phyloP scores from a whole-genome alignment of 1,140 invertebrate genomes.

The Leptinotarsa texana region DNA sequence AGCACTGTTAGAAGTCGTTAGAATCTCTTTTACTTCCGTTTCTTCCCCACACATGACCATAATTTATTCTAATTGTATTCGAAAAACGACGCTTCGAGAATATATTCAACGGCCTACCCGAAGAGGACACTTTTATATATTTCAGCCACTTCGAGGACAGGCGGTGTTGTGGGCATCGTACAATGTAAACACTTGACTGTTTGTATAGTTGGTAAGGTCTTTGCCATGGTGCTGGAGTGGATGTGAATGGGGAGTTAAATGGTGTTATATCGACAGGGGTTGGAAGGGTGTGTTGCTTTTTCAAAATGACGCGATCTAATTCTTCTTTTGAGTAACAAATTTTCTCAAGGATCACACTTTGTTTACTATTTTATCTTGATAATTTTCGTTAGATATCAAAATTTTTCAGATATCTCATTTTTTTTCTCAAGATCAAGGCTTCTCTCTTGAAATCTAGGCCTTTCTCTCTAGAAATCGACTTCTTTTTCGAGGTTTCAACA shows the following conservation, averaged over 20 bases:
- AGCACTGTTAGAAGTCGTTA: slow-evolving; percentile 22
- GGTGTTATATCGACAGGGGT: not conserved
- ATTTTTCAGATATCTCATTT: too few relatives aligned
- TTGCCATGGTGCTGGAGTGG: slow-evolving; percentile 5
- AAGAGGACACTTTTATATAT: slow-evolving; percentile 11
- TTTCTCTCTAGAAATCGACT: too few relatives aligned
- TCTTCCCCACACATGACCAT: slow-evolving; percentile 25
- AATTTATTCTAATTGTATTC: slow-evolving; percentile 30
- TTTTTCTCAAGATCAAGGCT: too few relatives aligned
- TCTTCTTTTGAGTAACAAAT: too few relatives aligned
- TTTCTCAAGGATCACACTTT: too few relatives aligned
- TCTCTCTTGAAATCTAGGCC: too few relatives aligned
- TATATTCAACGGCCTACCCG: slow-evolving; percentile 13
- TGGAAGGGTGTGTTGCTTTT: not conserved
- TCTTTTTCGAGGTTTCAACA: too few relatives aligned
- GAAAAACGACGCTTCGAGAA: slow-evolving; percentile 19
- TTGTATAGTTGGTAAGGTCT: not conserved
- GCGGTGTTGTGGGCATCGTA: slow-evolving; percentile 7
- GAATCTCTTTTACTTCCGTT: slow-evolving; percentile 26
- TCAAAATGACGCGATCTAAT: not conserved
- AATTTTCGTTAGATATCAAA: too few relatives aligned
- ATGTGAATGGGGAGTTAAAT: slow-evolving; percentile 20
- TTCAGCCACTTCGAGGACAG: slow-evolving; percentile 6
- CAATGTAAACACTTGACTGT: slow-evolving; percentile 6
- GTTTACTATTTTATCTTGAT: too few relatives aligned